These are phyloP conservation scores for Condylura cristata DNA, from an alignment of 2,113 vertebrate genomes.

Conservation along the genomic window DNA sequence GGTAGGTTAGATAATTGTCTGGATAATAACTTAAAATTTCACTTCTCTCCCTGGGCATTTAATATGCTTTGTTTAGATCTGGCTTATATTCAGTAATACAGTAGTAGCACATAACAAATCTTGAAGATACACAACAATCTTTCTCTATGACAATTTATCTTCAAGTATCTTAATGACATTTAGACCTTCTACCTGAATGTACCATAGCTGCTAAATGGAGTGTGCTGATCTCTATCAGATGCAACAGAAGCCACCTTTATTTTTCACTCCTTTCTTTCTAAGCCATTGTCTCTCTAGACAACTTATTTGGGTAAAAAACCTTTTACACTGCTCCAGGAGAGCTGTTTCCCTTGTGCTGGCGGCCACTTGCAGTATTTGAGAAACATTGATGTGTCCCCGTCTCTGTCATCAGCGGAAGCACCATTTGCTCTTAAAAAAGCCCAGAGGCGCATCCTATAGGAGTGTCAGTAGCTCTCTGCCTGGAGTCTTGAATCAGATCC, in stretches of 20 bases:
- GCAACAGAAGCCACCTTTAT: not conserved
- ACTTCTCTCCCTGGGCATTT: not conserved
- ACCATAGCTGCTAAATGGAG: not conserved
- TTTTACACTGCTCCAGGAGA: not conserved
- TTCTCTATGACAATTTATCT: not conserved
- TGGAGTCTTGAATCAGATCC: not conserved
- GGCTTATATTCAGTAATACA: not conserved
- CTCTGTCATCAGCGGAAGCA: not conserved
- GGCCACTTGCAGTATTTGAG: not conserved
- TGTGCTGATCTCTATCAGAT: not conserved
- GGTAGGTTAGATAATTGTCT: not conserved
- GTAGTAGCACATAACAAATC: not conserved
- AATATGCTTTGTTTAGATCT: not conserved
- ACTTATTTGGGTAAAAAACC: not conserved
- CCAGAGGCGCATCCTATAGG: not conserved
- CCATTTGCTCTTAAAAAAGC: not conserved
- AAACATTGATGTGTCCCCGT: not conserved
- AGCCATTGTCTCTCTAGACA: not conserved
- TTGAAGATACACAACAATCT: not conserved
- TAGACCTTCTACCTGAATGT: not conserved
- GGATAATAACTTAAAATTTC: conserved; percentile 23
- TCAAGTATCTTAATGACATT: not conserved
- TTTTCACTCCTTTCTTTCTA: not conserved
- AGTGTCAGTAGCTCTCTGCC: not conserved
- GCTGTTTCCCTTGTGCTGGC: not conserved